Conservation (phyloP, 2,888 invertebrate genomes). For the Phyto melanocephala region DNA sequence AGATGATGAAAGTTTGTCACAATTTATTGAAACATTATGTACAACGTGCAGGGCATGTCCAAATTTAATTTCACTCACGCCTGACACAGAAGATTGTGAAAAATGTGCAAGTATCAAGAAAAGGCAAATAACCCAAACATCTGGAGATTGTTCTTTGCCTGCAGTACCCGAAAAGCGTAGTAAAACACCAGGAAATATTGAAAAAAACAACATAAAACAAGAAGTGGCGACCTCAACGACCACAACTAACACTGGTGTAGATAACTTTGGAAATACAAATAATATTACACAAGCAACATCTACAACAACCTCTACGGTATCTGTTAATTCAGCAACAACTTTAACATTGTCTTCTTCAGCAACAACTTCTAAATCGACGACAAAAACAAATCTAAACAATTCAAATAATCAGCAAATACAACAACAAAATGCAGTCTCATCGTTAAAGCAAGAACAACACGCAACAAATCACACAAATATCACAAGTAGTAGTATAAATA, state of each 20-base stretch:
- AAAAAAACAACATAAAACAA: slow-evolving; percentile 65
- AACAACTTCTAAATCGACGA: slow-evolving; percentile 43
- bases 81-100: slow-evolving; percentile 78
- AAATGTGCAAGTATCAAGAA: slow-evolving; percentile 76
- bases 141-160: slow-evolving; percentile 73
- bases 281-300: slow-evolving; percentile 59
- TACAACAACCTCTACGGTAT: slow-evolving; percentile 48
- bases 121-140: slow-evolving; percentile 70
- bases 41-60: slow-evolving; percentile 78
- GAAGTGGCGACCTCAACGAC: slow-evolving; percentile 74
- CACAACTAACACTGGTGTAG: slow-evolving; percentile 62
- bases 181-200: slow-evolving; percentile 64
- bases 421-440: background rate
- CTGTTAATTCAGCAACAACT: slow-evolving; percentile 18
- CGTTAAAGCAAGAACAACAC: slow-evolving; percentile 16
- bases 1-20: slow-evolving; percentile 76
- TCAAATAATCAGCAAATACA: slow-evolving; percentile 35
- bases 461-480: slow-evolving; percentile 33
- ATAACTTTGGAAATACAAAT: slow-evolving; percentile 34
- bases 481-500: slow-evolving; percentile 57
- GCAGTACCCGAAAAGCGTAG: slow-evolving; percentile 73
- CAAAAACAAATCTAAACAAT: slow-evolving; percentile 13
- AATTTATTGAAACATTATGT: slow-evolving; percentile 77
- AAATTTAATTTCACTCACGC: slow-evolving; percentile 77
- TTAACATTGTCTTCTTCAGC: slow-evolving; percentile 32